A percentile compares a stretch with the other conserved stretches of the same genome.
These are phyloP conservation scores for Ateles fusciceps DNA, from an alignment of 2,797 vertebrate species.

Conservation along the genomic window DNA sequence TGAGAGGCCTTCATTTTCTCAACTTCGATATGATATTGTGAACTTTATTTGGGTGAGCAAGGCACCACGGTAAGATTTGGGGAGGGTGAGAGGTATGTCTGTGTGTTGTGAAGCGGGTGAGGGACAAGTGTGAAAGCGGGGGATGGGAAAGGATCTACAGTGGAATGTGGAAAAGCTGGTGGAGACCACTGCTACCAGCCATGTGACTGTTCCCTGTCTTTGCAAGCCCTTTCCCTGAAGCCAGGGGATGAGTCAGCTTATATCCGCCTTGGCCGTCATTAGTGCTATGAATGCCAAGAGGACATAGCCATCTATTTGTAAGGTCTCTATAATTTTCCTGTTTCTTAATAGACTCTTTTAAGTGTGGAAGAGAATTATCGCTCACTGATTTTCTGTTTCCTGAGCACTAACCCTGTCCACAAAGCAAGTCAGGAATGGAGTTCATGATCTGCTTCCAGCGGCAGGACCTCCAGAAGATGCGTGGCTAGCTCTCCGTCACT, in stretches of 20 bases:
- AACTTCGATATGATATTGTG: not conserved
- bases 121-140: not conserved
- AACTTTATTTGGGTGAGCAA: not conserved
- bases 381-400: not conserved
- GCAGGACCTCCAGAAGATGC: not conserved
- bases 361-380: not conserved
- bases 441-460: not conserved
- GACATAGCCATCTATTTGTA: not conserved
- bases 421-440: not conserved
- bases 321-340: not conserved
- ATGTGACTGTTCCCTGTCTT: accelerated
- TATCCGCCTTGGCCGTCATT: not conserved
- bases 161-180: not conserved
- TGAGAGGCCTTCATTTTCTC: not conserved
- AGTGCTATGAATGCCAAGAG: not conserved
- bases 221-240: not conserved
- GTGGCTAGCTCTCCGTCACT: not conserved
- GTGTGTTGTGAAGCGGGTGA: not conserved
- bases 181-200: not conserved
- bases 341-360: not conserved
- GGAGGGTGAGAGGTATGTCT: not conserved
- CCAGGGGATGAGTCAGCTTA: not conserved
- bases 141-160: not conserved
- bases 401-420: not conserved
- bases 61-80: not conserved